Conservation (phyloP, 2,888 invertebrate genomes). For the Drosophila silvestris region DNA sequence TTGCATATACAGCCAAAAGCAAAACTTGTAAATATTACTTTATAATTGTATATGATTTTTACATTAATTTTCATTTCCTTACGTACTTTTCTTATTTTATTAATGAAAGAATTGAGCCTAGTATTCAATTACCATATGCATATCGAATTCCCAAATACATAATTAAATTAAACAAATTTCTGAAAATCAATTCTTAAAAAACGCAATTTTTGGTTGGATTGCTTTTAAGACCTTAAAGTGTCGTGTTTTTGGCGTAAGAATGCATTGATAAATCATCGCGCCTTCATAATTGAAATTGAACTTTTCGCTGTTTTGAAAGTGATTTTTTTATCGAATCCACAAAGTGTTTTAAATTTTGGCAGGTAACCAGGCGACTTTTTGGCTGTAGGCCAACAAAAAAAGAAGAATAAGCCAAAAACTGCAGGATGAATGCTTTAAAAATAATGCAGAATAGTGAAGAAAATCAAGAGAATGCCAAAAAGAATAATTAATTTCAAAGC, state of each 20-base stretch:
- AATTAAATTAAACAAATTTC: not conserved
- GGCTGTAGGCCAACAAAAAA: constrained; percentile 56
- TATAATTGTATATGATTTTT: not conserved
- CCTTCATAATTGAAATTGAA: constrained; percentile 70
- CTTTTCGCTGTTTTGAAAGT: constrained; percentile 56
- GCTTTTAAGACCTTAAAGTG: constrained; percentile 13
- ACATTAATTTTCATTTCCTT: not conserved
- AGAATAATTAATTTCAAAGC: constrained; percentile 21
- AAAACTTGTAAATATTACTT: not conserved
- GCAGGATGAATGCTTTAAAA: constrained; percentile 48
- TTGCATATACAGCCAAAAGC: not conserved
- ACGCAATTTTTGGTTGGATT: not conserved
- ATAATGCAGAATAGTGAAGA: constrained; percentile 44
- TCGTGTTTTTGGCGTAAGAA: constrained; percentile 16
- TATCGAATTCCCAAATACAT: constrained; percentile 4
- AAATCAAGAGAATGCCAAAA: constrained; percentile 29
- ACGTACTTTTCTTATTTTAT: not conserved
- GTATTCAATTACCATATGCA: not conserved
- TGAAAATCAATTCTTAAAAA: not conserved
- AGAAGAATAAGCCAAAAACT: constrained; percentile 32
- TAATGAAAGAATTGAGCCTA: not conserved
- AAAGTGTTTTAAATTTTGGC: constrained; percentile 65
- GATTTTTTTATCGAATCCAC: constrained; percentile 58
- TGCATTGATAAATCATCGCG: constrained; percentile 60
- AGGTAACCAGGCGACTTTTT: constrained; percentile 64